Evolutionary conservation across 2,888 invertebrate genomes (phyloP), one percentile per base, ranked within the genome.

Genomic region (Aphodius granarius): DNA sequence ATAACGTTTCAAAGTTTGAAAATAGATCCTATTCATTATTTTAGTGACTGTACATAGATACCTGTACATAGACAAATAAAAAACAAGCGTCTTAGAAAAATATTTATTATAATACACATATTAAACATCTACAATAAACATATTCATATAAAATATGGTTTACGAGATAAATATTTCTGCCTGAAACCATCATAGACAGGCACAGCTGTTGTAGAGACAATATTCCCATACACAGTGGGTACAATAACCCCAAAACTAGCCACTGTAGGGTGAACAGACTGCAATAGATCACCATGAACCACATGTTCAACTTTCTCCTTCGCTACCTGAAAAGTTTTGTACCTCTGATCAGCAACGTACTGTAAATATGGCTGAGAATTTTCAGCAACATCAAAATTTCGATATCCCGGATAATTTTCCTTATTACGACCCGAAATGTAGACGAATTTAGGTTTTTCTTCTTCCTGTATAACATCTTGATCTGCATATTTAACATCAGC

Each of bases 401-500:
- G 13, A 43, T 43, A 13, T 43, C 43, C 43, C 13, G 1, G 43
- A 43, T 43, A 9, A 43, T 13, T 43, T 43, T 43, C 43, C 9
- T 9, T 43, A 13, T 43, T 43, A 43, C 13, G 43, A 1, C 13
- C 13, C 13, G 43, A 13, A 13, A 43, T 43, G 4, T 43, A 13
- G 13, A 43, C 43, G 43, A 9, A 43, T 43, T 43, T 43, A 13
- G 43, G 43, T 43, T 43, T 43, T 1, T 43, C 43, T 43, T 43
- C 43, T 2, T n/a, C n/a, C n/a, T 43, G 43, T 43, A 9, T 3
- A 43, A 43, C 13, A 9, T 43, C 4, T 3, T 81, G 74, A 74
- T 80, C 80, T 20, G 83, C 90, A 79, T 92, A 92, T 87, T 90
- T 88, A 0, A 92, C 92, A 78, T 92, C 90, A 2, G 92, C 92